Evolutionary conservation across 2,888 invertebrate genomes (phyloP).

Genomic region (Polydrusus pterygomalis): DNA sequence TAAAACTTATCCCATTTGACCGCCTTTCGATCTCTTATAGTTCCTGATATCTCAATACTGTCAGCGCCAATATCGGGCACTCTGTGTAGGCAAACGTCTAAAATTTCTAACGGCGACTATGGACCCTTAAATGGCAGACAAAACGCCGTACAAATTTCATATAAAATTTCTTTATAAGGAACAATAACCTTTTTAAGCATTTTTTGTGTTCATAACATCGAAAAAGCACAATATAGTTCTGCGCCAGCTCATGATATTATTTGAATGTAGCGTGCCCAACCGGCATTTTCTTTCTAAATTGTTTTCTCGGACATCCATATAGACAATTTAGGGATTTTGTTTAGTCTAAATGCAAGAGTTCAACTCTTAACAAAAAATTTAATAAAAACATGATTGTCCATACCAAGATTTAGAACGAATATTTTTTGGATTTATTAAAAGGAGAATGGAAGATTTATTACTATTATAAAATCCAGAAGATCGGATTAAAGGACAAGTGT

Average conservation of each 20-base stretch:
- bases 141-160: background rate
- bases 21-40: too few species aligned
- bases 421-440: background rate
- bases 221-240: constrained; percentile 27
- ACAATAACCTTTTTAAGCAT: constrained; percentile 9
- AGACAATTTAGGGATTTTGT: constrained; percentile 48
- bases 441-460: background rate
- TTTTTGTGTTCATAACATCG: background rate
- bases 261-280: constrained; percentile 36
- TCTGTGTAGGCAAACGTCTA: too few species aligned
- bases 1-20: too few species aligned
- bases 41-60: too few species aligned
- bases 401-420: background rate
- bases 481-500: too few species aligned
- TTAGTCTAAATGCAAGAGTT: constrained; percentile 36
- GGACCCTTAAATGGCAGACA: too few species aligned
- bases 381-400: constrained; percentile 40
- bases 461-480: background rate
- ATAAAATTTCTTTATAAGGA: background rate
- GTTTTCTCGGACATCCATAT: constrained; percentile 41
- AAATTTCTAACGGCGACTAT: too few species aligned
- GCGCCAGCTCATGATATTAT: constrained; percentile 29
- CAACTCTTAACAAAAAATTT: constrained; percentile 42
- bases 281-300: constrained; percentile 44
- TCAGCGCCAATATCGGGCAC: too few species aligned